phyloP scores from a whole-genome alignment of 2,113 vertebrate genomes.

The Laterallus jamaicensis region DNA sequence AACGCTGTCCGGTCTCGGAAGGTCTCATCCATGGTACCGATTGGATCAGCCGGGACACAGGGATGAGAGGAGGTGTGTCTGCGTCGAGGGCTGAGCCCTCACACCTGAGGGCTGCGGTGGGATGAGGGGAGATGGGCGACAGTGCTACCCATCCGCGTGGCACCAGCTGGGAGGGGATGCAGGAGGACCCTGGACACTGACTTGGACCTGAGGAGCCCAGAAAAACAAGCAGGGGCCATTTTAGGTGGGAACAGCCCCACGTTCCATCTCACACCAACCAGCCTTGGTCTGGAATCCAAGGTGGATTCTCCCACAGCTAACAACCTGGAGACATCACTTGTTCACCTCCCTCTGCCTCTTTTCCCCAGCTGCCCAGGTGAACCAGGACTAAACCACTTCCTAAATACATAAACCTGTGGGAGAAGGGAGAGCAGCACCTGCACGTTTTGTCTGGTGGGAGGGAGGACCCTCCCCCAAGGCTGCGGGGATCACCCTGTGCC shows the following conservation, averaged over 20 bases:
- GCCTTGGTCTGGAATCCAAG: too few species aligned
- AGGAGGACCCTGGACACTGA: neutral
- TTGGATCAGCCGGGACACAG: rapidly evolving
- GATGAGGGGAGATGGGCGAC: rapidly evolving
- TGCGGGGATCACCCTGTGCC: neutral
- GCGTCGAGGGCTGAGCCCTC: neutral
- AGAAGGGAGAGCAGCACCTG: neutral
- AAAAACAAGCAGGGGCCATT: neutral
- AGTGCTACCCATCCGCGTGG: constrained; percentile 2
- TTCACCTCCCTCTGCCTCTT: neutral
- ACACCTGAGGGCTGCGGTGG: neutral
- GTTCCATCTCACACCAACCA: rapidly evolving
- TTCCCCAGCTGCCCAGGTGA: neutral
- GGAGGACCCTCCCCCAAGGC: neutral
- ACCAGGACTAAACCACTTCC: too few species aligned
- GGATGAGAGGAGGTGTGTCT: rapidly evolving
- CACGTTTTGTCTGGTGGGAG: rapidly evolving
- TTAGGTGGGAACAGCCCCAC: rapidly evolving
- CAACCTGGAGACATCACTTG: rapidly evolving
- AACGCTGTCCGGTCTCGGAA: constrained; percentile 94
- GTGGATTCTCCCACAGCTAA: neutral
- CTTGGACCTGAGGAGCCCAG: neutral
- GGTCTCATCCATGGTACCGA: constrained; percentile 86
- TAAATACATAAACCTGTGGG: rapidly evolving
- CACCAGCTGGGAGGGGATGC: neutral